Conservation (phyloP, 2,797 vertebrate species). For the Chanos chanos region DNA sequence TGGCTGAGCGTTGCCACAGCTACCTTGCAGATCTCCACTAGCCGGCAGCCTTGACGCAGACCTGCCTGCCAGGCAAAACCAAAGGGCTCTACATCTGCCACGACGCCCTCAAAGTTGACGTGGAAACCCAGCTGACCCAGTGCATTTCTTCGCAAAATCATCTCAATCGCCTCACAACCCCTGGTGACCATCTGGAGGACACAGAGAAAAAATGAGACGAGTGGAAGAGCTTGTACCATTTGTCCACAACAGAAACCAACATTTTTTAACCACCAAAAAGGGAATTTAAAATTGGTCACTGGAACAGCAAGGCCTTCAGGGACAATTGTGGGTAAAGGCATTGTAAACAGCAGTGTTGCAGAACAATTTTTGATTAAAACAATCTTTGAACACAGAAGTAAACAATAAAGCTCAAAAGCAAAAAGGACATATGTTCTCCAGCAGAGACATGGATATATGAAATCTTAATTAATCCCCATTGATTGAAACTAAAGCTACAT, state of each 20-base stretch:
- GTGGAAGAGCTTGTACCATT: background rate
- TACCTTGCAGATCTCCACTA: conserved; percentile 83
- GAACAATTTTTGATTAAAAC: too few species aligned
- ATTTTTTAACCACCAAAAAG: too few species aligned
- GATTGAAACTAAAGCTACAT: conserved; percentile 3
- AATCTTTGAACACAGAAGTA: too few species aligned
- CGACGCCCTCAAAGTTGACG: conserved; percentile 83
- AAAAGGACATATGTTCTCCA: background rate
- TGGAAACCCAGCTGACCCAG: conserved; percentile 84
- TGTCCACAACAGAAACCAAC: background rate
- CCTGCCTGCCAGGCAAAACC: conserved; percentile 85
- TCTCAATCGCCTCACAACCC: conserved; percentile 80
- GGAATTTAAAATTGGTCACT: too few species aligned
- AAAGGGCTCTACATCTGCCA: conserved; percentile 82
- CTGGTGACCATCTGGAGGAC: conserved; percentile 72
- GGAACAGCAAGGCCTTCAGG: too few species aligned
- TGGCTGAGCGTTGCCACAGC: conserved; percentile 81
- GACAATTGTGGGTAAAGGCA: too few species aligned
- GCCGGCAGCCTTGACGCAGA: conserved; percentile 78
- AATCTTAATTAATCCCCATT: too few species aligned
- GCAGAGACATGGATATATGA: too few species aligned
- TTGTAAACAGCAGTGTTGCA: too few species aligned
- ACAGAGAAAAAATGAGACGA: background rate
- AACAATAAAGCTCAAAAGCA: too few species aligned
- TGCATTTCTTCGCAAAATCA: conserved; percentile 78